Conservation (phyloP, 2,797 vertebrate genomes). For the Leucoraja ocellata region DNA sequence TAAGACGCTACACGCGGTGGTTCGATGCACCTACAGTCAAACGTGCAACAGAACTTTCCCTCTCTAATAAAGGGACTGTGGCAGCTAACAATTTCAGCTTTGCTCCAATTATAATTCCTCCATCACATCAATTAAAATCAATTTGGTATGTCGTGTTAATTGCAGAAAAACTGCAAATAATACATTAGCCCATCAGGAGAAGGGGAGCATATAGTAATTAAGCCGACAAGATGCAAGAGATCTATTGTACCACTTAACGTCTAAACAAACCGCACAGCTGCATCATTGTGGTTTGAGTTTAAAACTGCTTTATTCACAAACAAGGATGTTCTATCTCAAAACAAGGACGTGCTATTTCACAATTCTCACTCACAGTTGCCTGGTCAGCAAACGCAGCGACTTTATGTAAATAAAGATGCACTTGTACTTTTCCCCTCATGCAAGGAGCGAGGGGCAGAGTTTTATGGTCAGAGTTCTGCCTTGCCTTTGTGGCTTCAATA, state of each 20-base stretch:
- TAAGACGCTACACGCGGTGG: not conserved
- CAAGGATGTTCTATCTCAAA: constrained; percentile 34
- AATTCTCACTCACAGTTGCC: constrained; percentile 22
- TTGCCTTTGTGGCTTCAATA: not conserved
- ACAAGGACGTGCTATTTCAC: constrained; percentile 15
- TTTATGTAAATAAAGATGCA: not conserved
- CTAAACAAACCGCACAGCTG: constrained; percentile 25
- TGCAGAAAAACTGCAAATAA: not conserved
- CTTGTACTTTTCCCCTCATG: not conserved
- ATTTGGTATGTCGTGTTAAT: constrained; percentile 3
- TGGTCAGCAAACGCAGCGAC: not conserved
- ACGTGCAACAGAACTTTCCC: not conserved
- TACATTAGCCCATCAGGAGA: constrained; percentile 11
- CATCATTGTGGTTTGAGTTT: constrained; percentile 24
- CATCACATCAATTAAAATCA: not conserved
- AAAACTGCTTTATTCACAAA: constrained; percentile 33
- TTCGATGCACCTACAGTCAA: not conserved
- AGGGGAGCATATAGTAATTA: constrained; percentile 4
- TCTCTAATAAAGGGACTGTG: not conserved
- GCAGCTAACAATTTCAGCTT: not conserved
- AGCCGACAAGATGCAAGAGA: not conserved
- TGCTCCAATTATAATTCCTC: not conserved
- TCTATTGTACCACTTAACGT: constrained; percentile 25
- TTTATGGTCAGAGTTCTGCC: not conserved
- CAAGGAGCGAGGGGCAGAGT: not conserved